phyloP scores from a whole-genome alignment of 2,113 vertebrate genomes.

The Phalacrocorax aristotelis region DNA sequence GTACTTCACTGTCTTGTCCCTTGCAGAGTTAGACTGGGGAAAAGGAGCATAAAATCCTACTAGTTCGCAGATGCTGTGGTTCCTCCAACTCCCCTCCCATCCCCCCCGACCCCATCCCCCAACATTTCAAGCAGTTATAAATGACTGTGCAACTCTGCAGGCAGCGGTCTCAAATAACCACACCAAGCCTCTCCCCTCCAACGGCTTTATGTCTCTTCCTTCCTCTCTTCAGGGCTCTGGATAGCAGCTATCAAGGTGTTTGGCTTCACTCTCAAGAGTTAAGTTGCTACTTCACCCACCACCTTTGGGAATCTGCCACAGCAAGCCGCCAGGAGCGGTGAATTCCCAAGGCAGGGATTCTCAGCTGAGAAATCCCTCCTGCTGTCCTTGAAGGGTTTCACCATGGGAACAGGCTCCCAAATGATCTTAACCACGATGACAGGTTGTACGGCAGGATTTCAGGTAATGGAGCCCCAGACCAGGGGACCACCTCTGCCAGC shows the following conservation, averaged over 20 bases:
- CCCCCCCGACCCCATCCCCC: conserved; percentile 59
- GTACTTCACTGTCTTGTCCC: not conserved
- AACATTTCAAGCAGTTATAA: conserved; percentile 55
- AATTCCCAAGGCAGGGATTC: conserved; percentile 55
- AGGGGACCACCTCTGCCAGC: not conserved
- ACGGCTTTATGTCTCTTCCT: conserved; percentile 63
- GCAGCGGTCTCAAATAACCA: conserved; percentile 67
- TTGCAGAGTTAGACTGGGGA: not conserved
- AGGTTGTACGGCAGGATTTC: not conserved
- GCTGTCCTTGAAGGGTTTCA: conserved; percentile 37
- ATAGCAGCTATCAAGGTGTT: conserved; percentile 24
- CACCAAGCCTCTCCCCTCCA: conserved; percentile 58
- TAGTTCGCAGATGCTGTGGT: conserved; percentile 23
- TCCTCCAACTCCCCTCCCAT: conserved; percentile 23
- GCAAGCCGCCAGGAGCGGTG: not conserved
- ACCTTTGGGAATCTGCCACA: conserved; percentile 42
- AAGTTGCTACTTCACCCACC: conserved; percentile 3
- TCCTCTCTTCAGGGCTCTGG: conserved; percentile 33
- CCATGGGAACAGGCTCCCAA: conserved; percentile 37
- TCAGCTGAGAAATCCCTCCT: conserved; percentile 29
- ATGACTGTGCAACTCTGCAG: conserved; percentile 57
- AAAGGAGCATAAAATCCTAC: conserved; percentile 10
- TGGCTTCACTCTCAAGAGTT: conserved; percentile 11
- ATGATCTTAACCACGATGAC: not conserved
- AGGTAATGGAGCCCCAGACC: not conserved